Percentiles rank a stretch among this genome's conserved stretches.
Conservation (phyloP, 2,113 vertebrate genomes). For the Onychostoma macrolepis region DNA sequence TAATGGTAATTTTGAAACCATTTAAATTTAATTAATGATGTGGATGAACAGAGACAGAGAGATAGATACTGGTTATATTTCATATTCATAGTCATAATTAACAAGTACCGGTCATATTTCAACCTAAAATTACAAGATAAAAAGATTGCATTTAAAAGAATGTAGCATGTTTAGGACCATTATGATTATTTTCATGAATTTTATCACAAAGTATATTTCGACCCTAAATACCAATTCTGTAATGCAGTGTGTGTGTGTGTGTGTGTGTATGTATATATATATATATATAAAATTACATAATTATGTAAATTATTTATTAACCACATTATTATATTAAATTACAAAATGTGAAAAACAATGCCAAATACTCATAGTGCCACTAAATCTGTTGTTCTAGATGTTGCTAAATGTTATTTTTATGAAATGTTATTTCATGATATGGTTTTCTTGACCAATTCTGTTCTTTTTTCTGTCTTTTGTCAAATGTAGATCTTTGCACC, state of each 20-base stretch:
- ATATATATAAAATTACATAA: too few species aligned
- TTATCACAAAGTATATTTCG: neutral
- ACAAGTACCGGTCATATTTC: neutral
- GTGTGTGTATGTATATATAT: too few species aligned
- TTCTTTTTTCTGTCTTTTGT: conserved; percentile 45
- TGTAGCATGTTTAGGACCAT: neutral
- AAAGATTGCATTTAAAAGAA: neutral
- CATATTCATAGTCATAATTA: neutral
- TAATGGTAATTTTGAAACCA: too few species aligned
- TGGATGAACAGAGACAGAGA: too few species aligned
- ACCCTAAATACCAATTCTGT: neutral
- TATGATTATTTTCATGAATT: neutral
- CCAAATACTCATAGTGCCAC: neutral
- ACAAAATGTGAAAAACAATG: neutral
- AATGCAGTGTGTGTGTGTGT: neutral
- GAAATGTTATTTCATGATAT: neutral
- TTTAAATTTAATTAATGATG: too few species aligned
- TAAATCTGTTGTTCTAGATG: neutral
- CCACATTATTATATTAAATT: neutral
- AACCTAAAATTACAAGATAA: neutral
- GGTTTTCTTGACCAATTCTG: neutral
- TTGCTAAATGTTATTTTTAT: neutral
- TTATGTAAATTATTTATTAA: neutral
- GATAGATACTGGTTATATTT: too few species aligned
- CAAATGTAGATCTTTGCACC: conserved; percentile 81